Evolutionary conservation across 2,888 invertebrate genomes (phyloP).

Genomic region (Sinodicranocentrus sp.): DNA sequence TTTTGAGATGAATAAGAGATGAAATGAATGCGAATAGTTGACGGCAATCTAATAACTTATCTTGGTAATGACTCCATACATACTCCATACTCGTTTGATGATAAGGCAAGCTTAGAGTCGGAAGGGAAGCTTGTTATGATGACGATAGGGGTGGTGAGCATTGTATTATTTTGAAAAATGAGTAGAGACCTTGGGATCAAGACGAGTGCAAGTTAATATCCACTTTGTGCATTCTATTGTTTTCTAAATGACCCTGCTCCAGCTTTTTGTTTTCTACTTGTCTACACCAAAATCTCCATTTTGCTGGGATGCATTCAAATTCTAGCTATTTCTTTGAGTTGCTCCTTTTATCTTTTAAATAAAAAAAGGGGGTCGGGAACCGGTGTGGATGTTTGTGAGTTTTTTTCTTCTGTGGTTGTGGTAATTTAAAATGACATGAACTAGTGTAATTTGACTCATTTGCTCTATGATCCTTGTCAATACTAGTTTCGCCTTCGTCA

Average conservation of each 20-base stretch:
- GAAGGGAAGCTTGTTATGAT: too few relatives aligned
- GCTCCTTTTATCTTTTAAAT: too few relatives aligned
- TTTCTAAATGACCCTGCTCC: background rate
- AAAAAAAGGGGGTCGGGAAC: slow-evolving; percentile 68
- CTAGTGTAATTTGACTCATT: slow-evolving; percentile 71
- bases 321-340: too few relatives aligned
- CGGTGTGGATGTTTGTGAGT: slow-evolving; percentile 66
- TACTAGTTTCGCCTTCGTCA: slow-evolving; percentile 65
- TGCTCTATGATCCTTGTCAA: slow-evolving; percentile 66
- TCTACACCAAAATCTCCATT: too few relatives aligned
- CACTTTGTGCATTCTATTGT: background rate
- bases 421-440: slow-evolving; percentile 71
- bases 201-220: too few relatives aligned
- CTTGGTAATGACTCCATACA: slow-evolving; percentile 19
- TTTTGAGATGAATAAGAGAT: slow-evolving; percentile 19
- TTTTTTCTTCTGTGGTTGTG: slow-evolving; percentile 66
- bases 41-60: slow-evolving; percentile 36
- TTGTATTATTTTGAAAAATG: too few relatives aligned
- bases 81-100: too few relatives aligned
- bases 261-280: background rate
- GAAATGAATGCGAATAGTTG: slow-evolving; percentile 31
- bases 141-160: too few relatives aligned
- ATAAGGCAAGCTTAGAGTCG: too few relatives aligned
- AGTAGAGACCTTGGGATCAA: too few relatives aligned
- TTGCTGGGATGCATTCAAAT: too few relatives aligned